Base-by-base conservation (phyloP, 2,888 invertebrate species). In the Cantharis flavilabris region DNA sequence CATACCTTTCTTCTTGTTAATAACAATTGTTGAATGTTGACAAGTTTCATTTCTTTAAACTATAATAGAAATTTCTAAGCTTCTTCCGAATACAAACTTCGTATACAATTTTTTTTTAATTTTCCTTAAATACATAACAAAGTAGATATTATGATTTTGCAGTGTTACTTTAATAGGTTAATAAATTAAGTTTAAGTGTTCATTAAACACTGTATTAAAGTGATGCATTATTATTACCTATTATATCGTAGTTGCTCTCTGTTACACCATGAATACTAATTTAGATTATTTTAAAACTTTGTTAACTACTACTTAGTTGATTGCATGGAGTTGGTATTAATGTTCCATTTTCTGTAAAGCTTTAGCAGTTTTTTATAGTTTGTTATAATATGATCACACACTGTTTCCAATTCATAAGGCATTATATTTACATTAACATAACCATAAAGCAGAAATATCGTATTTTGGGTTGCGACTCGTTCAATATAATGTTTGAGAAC, bases 11-110 rank as follows among this genome's bases (percentile, higher is more conserved):
- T 83, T 81, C 81, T 26, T 26, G 26, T 81, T 81, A 78, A 80
- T 79, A 81, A 83, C 84, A 84, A 84, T 83, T 84, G 84, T 83
- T 83, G 81, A 83, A 80, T 83, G 82, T 80, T 76, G 82, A 80
- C 78, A 83, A 81, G 76, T 81, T 81, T 82, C 81, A n/a, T 49
- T n/a, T 49, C 2, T 30, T 30, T 49, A 49, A n/a, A 49, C 49
- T 49, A n/a, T 9, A 49, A 49, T 49, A 49, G 49, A 49, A 49
- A n/a, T 49, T 49, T n/a, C n/a, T 2, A 49, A n/a, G 9, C n/a
- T n/a, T 49, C n/a, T 49, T 26, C 1, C 26, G 26, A 9, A n/a
- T 49, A n/a, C n/a, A 49, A 49, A 49, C 33, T n/a, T 49, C 2
- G 13, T 11, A n/a, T n/a, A 49, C 4, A n/a, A n/a, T 49, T 49